Evolutionary conservation across 2,888 invertebrate genomes (phyloP).

Genomic region (Koerneria pararmatus): DNA sequence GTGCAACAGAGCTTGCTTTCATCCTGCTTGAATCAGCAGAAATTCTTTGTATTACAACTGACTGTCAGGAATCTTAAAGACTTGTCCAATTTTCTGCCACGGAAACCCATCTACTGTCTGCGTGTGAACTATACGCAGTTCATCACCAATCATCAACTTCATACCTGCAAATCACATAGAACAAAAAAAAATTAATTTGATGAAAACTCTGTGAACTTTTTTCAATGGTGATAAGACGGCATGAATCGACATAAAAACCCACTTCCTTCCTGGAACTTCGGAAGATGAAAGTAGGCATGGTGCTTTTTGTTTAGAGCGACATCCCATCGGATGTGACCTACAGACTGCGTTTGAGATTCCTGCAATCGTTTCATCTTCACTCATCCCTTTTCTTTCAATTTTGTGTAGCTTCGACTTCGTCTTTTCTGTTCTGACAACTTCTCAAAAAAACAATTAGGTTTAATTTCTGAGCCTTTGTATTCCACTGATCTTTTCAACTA

Average conservation of each 20-base stretch:
- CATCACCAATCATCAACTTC: slow-evolving; percentile 98
- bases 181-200: background rate
- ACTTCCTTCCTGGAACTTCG: slow-evolving; percentile 84
- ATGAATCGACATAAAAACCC: slow-evolving; percentile 21
- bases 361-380: slow-evolving; percentile 3
- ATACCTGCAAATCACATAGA: slow-evolving; percentile 69
- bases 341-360: slow-evolving; percentile 75
- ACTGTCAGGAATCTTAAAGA: slow-evolving; percentile 73
- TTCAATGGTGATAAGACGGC: no score
- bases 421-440: no score
- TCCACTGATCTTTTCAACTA: background rate
- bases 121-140: slow-evolving; percentile 76
- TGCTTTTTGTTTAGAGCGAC: slow-evolving; percentile 95
- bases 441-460: no score
- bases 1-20: background rate
- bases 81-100: slow-evolving; percentile 97
- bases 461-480: no score
- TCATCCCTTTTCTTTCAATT: no score
- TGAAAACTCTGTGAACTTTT: background rate
- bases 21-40: no score
- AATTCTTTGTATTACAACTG: slow-evolving; percentile 52
- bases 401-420: no score
- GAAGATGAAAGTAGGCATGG: slow-evolving; percentile 91
- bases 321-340: slow-evolving; percentile 97
- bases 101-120: slow-evolving; percentile 48